phyloP scores from a whole-genome alignment of 1,140 invertebrate genomes.

The Formica exsecta region DNA sequence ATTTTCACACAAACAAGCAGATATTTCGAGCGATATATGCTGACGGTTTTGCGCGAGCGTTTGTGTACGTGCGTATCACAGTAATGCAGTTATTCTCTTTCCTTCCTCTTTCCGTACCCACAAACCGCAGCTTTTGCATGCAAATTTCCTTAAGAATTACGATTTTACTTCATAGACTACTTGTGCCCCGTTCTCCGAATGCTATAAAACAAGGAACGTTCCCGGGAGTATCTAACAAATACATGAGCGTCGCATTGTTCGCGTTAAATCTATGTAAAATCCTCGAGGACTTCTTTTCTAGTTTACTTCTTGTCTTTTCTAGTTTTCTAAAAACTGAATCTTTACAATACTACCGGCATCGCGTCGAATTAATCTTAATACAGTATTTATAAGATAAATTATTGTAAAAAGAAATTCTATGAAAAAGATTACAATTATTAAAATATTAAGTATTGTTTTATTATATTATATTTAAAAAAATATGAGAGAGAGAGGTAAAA shows the following conservation, averaged over 20 bases:
- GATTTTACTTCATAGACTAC: constrained; percentile 62
- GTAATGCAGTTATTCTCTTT: constrained; percentile 53
- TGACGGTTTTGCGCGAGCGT: constrained; percentile 9
- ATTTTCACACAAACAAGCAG: constrained; percentile 25
- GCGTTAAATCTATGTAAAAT: constrained; percentile 53
- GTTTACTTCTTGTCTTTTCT: neutral
- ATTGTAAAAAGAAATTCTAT: neutral
- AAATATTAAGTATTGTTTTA: constrained; percentile 7
- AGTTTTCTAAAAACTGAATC: neutral
- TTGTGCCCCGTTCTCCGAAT: constrained; percentile 36
- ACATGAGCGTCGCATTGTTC: constrained; percentile 53
- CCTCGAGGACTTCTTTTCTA: constrained; percentile 10
- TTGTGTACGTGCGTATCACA: constrained; percentile 44
- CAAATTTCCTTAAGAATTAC: constrained; percentile 64
- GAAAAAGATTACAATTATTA: neutral
- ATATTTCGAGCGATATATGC: constrained; percentile 15
- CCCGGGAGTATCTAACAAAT: constrained; percentile 39
- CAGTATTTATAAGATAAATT: neutral
- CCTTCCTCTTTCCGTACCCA: constrained; percentile 42
- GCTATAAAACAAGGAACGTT: constrained; percentile 53
- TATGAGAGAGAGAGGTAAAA: neutral
- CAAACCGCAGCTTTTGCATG: constrained; percentile 60
- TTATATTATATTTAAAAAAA: neutral
- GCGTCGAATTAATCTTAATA: neutral
- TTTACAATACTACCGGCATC: neutral